phyloP scores from a whole-genome alignment of 2,888 invertebrate genomes.

The Argyresthia goedartella region DNA sequence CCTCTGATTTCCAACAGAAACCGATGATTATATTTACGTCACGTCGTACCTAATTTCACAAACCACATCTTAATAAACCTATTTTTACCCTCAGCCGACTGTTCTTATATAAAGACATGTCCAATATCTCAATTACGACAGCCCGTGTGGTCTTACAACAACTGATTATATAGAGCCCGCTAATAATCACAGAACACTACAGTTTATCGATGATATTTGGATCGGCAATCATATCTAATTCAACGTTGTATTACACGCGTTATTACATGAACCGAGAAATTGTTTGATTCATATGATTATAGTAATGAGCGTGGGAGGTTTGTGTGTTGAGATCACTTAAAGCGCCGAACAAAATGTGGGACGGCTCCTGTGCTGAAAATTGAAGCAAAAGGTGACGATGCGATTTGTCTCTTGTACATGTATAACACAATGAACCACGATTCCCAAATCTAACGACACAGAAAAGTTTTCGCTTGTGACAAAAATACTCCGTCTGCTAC shows the following conservation, averaged over 20 bases:
- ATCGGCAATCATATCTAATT: constrained; percentile 50
- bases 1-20: no score
- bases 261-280: constrained; percentile 47
- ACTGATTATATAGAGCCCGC: constrained; percentile 36
- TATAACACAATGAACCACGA: no score
- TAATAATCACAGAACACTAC: constrained; percentile 42
- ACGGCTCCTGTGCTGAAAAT: no score
- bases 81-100: not conserved
- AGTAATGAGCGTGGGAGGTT: not conserved
- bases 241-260: constrained; percentile 48
- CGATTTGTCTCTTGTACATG: no score
- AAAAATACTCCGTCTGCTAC: constrained; percentile 25
- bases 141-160: constrained; percentile 51
- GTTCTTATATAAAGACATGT: constrained; percentile 6
- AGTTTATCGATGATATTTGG: constrained; percentile 52
- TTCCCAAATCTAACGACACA: not conserved
- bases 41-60: no score
- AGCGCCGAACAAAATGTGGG: no score
- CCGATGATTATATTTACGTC: no score
- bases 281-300: constrained; percentile 21
- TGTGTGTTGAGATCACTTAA: no score
- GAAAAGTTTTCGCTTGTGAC: constrained; percentile 11
- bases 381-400: no score
- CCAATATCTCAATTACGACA: constrained; percentile 56
- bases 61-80: no score